Base-by-base conservation (phyloP, 2,797 vertebrate genomes). In the Acanthopagrus latus region DNA sequence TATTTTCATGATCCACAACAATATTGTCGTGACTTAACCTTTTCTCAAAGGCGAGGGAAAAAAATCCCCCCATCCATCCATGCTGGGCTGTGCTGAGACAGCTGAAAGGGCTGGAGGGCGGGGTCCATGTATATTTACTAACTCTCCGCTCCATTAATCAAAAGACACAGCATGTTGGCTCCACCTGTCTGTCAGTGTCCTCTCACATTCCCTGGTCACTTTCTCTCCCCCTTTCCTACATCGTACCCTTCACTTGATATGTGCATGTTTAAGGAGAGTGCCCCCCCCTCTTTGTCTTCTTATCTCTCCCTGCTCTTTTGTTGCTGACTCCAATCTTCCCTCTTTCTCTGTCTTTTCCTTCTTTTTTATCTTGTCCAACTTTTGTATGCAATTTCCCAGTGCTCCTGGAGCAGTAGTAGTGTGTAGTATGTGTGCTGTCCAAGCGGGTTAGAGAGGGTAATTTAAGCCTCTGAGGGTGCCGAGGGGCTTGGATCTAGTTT, bases 121-220 rank as follows among this genome's bases (percentile, higher is more conserved):
- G 89, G 89, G 84, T 68, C 91, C 92, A 94, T 95, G 94, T 95
- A 94, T 96, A 95, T 96, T 95, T 94, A 95, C 94, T 83, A 93
- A 89, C 88, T 83, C 87, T 68, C 64, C 18, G 81, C 88, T 91
- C 90, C 89, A 96, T 95, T 94, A 92, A 94, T 96, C 95, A 95
- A 91, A 90, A 91, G 89, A 83, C 86, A 80, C 82, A 82, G 79
- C 70, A 82, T 78, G 82, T 86, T 82, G 88, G 83, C 91, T 92
- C 88, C 86, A 89, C 83, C 88, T 92, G 93, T 93, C 93, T 89
- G 79, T 95, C 93, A 93, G 85, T 90, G 90, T 93, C 91, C 78
- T 83, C 83, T 86, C 87, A 76, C 83, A 92, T 94, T 92, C 78
- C 77, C 43, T 0, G 23, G 67, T 82, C 91, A 93, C 90, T 94